A percentile compares a stretch with the other conserved stretches of the same genome.
phyloP scores from a whole-genome alignment of 2,888 invertebrate species.

The Philaethria dido region DNA sequence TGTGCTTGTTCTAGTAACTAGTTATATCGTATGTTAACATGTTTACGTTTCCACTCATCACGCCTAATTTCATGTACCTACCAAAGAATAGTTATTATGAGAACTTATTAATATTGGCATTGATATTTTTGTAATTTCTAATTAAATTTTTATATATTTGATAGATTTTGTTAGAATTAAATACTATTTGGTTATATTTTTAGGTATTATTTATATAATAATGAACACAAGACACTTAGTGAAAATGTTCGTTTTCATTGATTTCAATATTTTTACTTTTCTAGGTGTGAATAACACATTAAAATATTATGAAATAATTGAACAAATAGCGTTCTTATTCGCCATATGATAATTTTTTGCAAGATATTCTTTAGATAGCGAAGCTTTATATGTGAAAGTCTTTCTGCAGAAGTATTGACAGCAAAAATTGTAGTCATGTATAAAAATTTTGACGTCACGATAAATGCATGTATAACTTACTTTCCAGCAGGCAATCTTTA shows the following conservation, averaged over 20 bases:
- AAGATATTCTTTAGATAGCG: not conserved
- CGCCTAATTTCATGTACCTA: conserved; percentile 33
- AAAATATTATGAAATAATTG: not conserved
- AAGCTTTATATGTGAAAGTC: not conserved
- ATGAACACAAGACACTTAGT: too few species aligned
- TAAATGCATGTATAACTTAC: too few species aligned
- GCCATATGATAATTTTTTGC: not conserved
- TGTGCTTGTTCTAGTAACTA: not conserved
- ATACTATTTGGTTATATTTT: not conserved
- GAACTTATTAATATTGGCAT: conserved; percentile 1
- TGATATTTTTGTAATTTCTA: not conserved
- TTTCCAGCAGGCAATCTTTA: too few species aligned
- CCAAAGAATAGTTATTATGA: conserved; percentile 38
- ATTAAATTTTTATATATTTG: not conserved
- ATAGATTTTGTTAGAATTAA: not conserved
- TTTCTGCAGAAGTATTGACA: not conserved
- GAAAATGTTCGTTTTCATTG: too few species aligned
- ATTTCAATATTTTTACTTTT: not conserved
- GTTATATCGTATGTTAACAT: too few species aligned
- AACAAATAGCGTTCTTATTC: not conserved
- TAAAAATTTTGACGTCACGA: too few species aligned
- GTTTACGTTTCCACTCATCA: conserved; percentile 29
- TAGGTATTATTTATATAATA: not conserved
- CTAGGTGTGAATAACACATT: not conserved
- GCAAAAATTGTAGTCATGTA: too few species aligned